Conservation (phyloP, 2,113 vertebrate genomes). For the Rafetus swinhoei region DNA sequence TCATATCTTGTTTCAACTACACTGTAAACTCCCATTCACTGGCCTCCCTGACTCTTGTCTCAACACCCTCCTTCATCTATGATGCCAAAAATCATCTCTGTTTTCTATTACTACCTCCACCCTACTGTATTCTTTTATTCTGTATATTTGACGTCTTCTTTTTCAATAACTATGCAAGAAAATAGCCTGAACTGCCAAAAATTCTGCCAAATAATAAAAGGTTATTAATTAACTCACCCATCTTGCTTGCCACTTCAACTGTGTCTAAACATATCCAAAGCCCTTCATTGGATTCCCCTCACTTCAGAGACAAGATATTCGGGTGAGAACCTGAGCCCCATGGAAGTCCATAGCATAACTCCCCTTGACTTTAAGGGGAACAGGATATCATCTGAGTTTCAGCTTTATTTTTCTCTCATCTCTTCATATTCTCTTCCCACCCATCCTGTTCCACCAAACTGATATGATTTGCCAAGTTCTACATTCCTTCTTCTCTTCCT, state of each 20-base stretch:
- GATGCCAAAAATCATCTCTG: background rate
- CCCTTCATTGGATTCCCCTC: background rate
- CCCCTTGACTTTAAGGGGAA: background rate
- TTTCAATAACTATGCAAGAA: slow-evolving; percentile 9
- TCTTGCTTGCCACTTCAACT: background rate
- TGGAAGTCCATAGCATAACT: background rate
- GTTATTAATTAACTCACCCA: background rate
- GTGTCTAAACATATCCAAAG: background rate
- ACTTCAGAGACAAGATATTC: background rate
- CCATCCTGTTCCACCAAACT: background rate
- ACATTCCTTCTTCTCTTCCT: background rate
- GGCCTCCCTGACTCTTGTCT: background rate
- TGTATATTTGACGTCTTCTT: slow-evolving; percentile 18
- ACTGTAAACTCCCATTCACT: background rate
- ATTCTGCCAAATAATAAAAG: slow-evolving; percentile 2
- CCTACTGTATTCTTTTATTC: background rate
- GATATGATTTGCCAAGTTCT: fast-evolving
- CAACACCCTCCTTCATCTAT: background rate
- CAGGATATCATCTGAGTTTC: background rate
- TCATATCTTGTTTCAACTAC: background rate
- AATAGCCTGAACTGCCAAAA: background rate
- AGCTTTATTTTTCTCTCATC: background rate
- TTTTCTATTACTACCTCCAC: slow-evolving; percentile 32
- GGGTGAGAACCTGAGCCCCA: background rate
- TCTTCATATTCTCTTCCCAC: background rate